phyloP scores from a whole-genome alignment of 2,113 vertebrate species.

The Paradoxurus hermaphroditus region DNA sequence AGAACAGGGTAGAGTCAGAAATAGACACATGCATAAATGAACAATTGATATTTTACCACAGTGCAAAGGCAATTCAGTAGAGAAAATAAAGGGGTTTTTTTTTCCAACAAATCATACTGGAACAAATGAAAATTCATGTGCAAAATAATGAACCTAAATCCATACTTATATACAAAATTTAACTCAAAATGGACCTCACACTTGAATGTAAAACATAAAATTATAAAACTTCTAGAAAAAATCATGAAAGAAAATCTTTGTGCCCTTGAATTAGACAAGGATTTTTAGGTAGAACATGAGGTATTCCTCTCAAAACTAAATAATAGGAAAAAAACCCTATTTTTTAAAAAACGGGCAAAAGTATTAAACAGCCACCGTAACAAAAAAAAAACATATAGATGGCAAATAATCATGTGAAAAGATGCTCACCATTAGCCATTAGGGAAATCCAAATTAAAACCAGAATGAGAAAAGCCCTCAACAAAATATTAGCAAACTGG shows the following conservation, averaged over 20 bases:
- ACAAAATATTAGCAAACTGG: not conserved
- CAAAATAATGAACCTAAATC: not conserved
- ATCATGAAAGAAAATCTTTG: not conserved
- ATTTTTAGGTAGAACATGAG: not conserved
- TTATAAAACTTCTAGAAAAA: not conserved
- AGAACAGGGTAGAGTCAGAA: not conserved
- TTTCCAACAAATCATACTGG: not conserved
- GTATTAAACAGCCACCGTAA: not conserved
- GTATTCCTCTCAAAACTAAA: not conserved
- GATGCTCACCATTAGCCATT: not conserved
- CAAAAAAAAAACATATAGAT: not conserved
- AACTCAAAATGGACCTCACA: not conserved
- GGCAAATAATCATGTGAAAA: not conserved
- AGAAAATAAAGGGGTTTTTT: not conserved
- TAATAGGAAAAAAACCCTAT: not conserved
- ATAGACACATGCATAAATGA: not conserved
- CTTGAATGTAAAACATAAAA: not conserved
- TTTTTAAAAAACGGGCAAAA: not conserved
- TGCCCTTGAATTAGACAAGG: not conserved
- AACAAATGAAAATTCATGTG: not conserved
- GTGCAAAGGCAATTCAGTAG: not conserved
- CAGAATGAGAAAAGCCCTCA: not conserved
- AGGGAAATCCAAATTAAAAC: slow-evolving; percentile 11
- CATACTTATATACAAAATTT: not conserved
- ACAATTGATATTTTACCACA: not conserved